These are phyloP conservation scores for Chymomyza caudatula DNA, from an alignment of 2,888 invertebrate species.

Conservation along the genomic window DNA sequence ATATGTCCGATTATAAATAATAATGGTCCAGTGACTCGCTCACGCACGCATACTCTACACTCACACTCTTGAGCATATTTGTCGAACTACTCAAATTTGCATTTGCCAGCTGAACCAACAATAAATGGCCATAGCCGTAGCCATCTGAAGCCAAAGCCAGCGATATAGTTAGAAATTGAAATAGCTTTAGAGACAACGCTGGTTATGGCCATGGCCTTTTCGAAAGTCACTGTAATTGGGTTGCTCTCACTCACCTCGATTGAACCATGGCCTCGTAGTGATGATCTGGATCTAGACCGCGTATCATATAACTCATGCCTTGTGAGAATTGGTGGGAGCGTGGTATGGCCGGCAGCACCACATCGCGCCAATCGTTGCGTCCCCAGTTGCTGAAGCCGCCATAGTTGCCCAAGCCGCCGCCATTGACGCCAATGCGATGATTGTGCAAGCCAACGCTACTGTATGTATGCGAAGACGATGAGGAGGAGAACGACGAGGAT, in stretches of 20 bases:
- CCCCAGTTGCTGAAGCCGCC: constrained; percentile 77
- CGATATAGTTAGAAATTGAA: too few relatives aligned
- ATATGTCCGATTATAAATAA: constrained; percentile 17
- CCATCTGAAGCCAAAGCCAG: constrained; percentile 7
- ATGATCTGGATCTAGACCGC: constrained; percentile 82
- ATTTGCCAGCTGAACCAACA: constrained; percentile 1
- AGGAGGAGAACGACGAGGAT: constrained; percentile 52
- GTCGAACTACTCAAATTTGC: not conserved
- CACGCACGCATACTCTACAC: not conserved
- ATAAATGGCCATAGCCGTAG: not conserved
- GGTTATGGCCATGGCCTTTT: not conserved
- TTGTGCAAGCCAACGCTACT: constrained; percentile 65
- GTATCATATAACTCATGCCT: constrained; percentile 83
- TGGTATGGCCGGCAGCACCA: constrained; percentile 80
- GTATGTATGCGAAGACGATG: constrained; percentile 67
- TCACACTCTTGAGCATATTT: not conserved
- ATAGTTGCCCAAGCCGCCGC: constrained; percentile 47
- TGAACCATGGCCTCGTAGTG: constrained; percentile 84
- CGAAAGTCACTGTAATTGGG: not conserved
- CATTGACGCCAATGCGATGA: constrained; percentile 72
- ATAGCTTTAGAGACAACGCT: not conserved
- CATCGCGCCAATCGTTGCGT: constrained; percentile 81
- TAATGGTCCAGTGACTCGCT: not conserved
- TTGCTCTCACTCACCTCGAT: constrained; percentile 78
- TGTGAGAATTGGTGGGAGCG: constrained; percentile 80